A percentile compares a stretch with the other conserved stretches of the same genome.
These are phyloP conservation scores for Oncorhynchus nerka DNA, from an alignment of 2,113 vertebrate genomes.

Conservation along the genomic window DNA sequence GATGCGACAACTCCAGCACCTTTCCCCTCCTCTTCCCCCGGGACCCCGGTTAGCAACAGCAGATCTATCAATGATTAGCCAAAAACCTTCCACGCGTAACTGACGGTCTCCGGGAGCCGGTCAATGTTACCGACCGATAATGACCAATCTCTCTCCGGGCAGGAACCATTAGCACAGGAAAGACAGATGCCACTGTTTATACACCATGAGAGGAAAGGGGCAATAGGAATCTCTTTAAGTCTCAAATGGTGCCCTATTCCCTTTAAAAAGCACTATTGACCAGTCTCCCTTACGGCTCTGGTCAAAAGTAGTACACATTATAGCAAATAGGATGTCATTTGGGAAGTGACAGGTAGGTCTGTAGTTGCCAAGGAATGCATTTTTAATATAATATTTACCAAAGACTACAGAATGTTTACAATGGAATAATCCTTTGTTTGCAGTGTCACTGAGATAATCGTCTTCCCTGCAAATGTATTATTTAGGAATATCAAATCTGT, in stretches of 20 bases:
- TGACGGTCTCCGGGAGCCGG: slow-evolving; percentile 46
- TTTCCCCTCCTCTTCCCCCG: slow-evolving; percentile 17
- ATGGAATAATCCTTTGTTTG: too few relatives aligned
- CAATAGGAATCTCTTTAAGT: background rate
- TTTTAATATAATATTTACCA: too few relatives aligned
- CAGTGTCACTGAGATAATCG: too few relatives aligned
- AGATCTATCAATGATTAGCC: slow-evolving; percentile 76
- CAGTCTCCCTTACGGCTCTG: too few relatives aligned
- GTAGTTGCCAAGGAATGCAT: too few relatives aligned
- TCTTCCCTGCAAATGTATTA: too few relatives aligned
- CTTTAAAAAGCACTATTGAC: background rate
- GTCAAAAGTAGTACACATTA: background rate
- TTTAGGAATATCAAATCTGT: too few relatives aligned
- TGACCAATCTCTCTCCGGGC: slow-evolving; percentile 24
- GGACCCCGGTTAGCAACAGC: slow-evolving; percentile 7
- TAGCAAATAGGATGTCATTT: background rate
- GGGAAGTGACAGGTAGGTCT: too few relatives aligned
- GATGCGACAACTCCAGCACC: background rate
- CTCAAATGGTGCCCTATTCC: too few relatives aligned
- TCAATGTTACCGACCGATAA: slow-evolving; percentile 16
- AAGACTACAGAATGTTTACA: too few relatives aligned
- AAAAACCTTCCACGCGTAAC: slow-evolving; percentile 60
- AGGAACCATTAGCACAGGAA: background rate
- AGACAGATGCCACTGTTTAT: background rate
- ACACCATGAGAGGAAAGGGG: background rate